Conservation (phyloP, 2,797 vertebrate genomes). For the Cryptoprocta ferox region DNA sequence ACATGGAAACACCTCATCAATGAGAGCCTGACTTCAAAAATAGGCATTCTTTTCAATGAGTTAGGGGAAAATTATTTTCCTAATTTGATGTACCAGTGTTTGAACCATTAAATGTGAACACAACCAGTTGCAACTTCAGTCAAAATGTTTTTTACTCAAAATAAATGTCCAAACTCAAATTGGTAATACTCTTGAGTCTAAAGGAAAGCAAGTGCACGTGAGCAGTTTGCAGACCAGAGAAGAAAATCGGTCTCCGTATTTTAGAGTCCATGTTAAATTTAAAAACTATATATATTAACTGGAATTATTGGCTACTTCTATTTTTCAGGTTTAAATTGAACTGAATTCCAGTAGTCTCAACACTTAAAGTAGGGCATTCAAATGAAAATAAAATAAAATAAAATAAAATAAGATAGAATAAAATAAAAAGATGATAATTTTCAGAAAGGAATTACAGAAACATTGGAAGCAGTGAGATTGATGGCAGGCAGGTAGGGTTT, state of each 20-base stretch:
- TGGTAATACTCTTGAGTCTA: neutral
- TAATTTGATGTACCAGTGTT: slow-evolving; percentile 6
- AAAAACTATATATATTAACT: neutral
- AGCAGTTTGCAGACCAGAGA: neutral
- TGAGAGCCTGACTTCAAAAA: slow-evolving; percentile 1
- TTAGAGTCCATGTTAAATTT: neutral
- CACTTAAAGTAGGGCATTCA: neutral
- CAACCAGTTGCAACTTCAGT: neutral
- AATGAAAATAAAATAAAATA: neutral
- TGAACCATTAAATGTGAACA: neutral
- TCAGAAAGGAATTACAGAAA: neutral
- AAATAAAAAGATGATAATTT: neutral
- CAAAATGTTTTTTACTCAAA: slow-evolving; percentile 43
- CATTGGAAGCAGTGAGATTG: neutral
- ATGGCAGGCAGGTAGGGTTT: neutral
- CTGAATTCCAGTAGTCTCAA: neutral
- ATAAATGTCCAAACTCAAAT: neutral
- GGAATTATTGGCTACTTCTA: neutral
- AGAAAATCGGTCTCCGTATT: neutral
- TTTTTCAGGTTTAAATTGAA: neutral
- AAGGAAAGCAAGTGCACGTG: neutral
- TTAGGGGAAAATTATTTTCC: neutral
- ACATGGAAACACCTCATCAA: slow-evolving; percentile 64
- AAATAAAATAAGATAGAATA: neutral
- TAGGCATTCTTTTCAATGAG: slow-evolving; percentile 24